Evolutionary conservation across 2,113 vertebrate genomes (phyloP).

Genomic region (Phaethon lepturus): DNA sequence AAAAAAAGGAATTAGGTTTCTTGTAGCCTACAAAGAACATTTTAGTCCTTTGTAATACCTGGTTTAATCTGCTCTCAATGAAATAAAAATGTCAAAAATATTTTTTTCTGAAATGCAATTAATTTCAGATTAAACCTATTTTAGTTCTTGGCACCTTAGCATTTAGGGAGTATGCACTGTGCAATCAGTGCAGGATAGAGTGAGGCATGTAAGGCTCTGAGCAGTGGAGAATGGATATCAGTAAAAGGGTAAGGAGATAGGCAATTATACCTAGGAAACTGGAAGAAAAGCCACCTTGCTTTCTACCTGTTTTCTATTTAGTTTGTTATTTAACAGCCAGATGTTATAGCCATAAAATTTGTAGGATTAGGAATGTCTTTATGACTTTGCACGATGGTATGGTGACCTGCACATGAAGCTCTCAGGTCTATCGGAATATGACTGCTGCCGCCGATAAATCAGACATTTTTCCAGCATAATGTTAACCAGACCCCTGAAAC

Average conservation of each 20-base stretch:
- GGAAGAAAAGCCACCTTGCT: not conserved
- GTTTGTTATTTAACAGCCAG: not conserved
- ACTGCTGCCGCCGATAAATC: not conserved
- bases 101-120: constrained; percentile 49
- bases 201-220: not conserved
- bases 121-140: constrained; percentile 38
- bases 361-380: not conserved
- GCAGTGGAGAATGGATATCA: not conserved
- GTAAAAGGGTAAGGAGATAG: not conserved
- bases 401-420: not conserved
- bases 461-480: not conserved
- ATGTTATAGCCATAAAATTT: not conserved
- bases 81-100: not conserved
- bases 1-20: not conserved
- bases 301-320: not conserved
- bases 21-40: not conserved
- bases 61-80: constrained; percentile 35
- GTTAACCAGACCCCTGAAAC: not conserved
- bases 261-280: not conserved
- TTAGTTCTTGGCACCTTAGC: not conserved
- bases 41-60: not conserved
- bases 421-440: not conserved
- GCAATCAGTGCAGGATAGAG: not conserved
- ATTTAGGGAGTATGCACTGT: not conserved
- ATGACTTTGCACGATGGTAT: fast-evolving